phyloP scores from a whole-genome alignment of 2,797 vertebrate species.

The Falco biarmicus region DNA sequence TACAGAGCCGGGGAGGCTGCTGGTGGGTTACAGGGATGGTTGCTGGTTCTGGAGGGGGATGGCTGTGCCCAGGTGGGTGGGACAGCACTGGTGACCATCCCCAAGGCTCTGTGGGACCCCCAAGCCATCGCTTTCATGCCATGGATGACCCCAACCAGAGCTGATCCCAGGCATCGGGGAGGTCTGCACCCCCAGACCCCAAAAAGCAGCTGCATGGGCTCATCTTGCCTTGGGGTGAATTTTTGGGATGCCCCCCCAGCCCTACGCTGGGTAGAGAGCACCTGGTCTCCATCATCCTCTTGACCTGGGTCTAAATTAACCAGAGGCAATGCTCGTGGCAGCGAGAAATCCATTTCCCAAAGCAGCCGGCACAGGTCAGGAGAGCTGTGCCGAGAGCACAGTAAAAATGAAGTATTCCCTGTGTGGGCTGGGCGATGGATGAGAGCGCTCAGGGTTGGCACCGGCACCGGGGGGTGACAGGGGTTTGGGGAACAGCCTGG shows the following conservation, averaged over 20 bases:
- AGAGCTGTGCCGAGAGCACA: background rate
- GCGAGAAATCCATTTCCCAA: constrained; percentile 20
- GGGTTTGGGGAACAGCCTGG: too few relatives aligned
- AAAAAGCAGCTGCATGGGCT: background rate
- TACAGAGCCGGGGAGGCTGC: background rate
- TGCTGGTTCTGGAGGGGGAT: accelerated
- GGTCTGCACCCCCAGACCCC: background rate
- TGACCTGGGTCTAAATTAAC: background rate
- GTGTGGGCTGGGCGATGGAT: background rate
- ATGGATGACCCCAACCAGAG: background rate
- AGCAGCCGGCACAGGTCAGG: background rate
- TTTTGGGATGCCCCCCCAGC: accelerated
- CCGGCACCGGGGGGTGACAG: accelerated
- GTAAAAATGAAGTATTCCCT: background rate
- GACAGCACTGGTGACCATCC: accelerated
- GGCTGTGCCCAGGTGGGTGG: background rate
- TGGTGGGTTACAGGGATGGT: background rate
- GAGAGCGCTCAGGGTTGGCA: background rate
- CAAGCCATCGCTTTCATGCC: background rate
- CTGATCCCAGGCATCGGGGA: background rate
- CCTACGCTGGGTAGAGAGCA: background rate
- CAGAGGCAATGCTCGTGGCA: background rate
- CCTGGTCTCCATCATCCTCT: background rate
- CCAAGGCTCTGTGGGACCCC: background rate
- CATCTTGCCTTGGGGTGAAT: background rate